Evolutionary conservation across 2,888 invertebrate species (phyloP).

Genomic region (Eubasilissa splendida): DNA sequence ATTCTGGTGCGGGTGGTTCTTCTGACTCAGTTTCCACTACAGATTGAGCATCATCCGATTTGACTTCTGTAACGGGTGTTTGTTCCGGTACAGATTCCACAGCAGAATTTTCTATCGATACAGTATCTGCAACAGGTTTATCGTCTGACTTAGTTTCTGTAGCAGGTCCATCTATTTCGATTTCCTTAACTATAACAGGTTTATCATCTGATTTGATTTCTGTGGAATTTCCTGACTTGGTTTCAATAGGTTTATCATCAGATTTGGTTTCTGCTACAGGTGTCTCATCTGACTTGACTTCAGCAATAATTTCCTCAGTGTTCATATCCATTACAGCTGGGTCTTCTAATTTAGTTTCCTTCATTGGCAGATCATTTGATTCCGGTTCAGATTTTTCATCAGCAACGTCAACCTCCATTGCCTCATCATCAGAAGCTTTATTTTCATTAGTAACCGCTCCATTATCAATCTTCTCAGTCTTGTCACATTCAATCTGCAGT

Average conservation of each 20-base stretch:
- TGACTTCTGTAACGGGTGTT: not conserved
- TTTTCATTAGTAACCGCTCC: not conserved
- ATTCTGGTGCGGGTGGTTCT: not conserved
- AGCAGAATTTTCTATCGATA: not conserved
- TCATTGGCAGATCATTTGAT: constrained; percentile 46
- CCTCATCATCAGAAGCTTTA: constrained; percentile 2
- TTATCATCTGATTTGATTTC: not conserved
- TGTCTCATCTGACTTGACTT: constrained; percentile 8
- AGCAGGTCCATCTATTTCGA: constrained; percentile 2
- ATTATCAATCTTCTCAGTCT: constrained; percentile 32
- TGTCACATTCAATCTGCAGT: not conserved
- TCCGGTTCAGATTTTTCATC: constrained; percentile 20
- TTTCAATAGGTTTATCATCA: not conserved
- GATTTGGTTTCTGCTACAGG: not conserved
- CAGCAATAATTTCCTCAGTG: not conserved
- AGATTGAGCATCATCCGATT: not conserved
- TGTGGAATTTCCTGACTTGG: not conserved
- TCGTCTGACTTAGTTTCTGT: not conserved
- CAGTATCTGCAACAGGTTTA: not conserved
- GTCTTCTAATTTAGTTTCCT: constrained; percentile 9
- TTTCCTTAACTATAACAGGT: not conserved
- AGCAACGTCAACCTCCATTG: constrained; percentile 26
- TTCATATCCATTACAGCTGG: not conserved
- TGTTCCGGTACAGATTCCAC: not conserved
- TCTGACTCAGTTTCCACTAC: not conserved